Conservation (phyloP, 1,140 invertebrate genomes). For the Drosophila albomicans region DNA sequence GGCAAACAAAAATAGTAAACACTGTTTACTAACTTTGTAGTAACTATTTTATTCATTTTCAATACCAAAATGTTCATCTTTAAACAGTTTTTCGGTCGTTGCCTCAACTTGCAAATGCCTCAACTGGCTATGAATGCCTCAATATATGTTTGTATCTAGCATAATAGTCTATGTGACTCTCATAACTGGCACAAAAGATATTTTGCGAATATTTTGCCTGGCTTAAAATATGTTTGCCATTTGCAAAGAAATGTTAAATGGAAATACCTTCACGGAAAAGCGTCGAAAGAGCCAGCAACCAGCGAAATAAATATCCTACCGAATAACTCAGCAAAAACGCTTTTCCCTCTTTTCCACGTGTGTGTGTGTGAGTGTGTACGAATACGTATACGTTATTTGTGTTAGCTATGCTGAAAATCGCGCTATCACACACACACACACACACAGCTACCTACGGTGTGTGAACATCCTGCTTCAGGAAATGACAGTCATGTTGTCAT, state of each 20-base stretch:
- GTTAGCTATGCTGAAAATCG: constrained; percentile 25
- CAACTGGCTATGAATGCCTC: background rate
- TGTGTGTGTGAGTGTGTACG: background rate
- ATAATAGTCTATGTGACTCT: constrained; percentile 17
- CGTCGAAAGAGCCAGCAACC: constrained; percentile 28
- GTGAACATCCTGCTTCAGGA: constrained; percentile 44
- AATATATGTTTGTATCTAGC: background rate
- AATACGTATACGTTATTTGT: background rate
- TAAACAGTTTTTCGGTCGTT: background rate
- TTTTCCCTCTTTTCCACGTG: background rate
- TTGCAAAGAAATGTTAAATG: constrained; percentile 52
- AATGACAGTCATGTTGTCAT: constrained; percentile 51
- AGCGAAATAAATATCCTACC: constrained; percentile 51
- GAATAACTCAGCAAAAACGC: constrained; percentile 44
- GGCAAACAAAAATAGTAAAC: too few relatives aligned
- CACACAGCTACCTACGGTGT: constrained; percentile 17
- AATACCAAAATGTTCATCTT: background rate
- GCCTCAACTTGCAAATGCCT: too few relatives aligned
- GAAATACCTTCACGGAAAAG: constrained; percentile 41
- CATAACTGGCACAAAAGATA: constrained; percentile 39
- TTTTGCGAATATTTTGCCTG: constrained; percentile 44
- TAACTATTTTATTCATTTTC: too few relatives aligned
- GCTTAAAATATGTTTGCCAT: constrained; percentile 42
- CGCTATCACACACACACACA: constrained; percentile 38
- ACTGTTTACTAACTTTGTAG: too few relatives aligned